Percentiles rank a stretch among this genome's conserved stretches.
These are phyloP conservation scores for Caenorhabditis panamensis DNA, from an alignment of 2,888 invertebrate species.

Conservation along the genomic window DNA sequence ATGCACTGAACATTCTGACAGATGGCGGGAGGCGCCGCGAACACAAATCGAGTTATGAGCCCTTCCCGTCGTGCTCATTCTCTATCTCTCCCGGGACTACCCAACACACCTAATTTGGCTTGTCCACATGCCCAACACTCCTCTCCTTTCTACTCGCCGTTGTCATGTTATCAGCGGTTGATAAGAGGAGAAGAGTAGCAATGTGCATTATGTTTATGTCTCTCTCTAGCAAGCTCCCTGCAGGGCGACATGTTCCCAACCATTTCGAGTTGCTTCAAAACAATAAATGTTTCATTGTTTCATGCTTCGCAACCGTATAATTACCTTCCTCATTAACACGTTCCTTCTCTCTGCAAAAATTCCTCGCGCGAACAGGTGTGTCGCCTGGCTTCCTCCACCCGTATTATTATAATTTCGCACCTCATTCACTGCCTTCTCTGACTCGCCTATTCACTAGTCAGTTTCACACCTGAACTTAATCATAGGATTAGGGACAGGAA, in stretches of 20 bases:
- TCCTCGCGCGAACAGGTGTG: slow-evolving; percentile 32
- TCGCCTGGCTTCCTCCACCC: slow-evolving; percentile 25
- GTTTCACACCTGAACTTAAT: slow-evolving; percentile 60
- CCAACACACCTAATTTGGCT: slow-evolving; percentile 50
- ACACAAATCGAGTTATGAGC: slow-evolving; percentile 55
- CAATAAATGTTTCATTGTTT: slow-evolving; percentile 53
- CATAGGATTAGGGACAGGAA: slow-evolving; percentile 42
- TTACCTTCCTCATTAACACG: slow-evolving; percentile 46
- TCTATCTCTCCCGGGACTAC: slow-evolving; percentile 26
- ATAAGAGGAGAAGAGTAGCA: neutral
- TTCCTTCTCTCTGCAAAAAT: slow-evolving; percentile 21
- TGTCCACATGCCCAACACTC: slow-evolving; percentile 23
- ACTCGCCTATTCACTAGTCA: slow-evolving; percentile 26
- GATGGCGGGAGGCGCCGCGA: slow-evolving; percentile 45
- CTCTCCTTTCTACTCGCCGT: slow-evolving; percentile 13
- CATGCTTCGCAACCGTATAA: slow-evolving; percentile 42
- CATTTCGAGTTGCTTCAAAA: slow-evolving; percentile 21
- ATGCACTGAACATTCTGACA: slow-evolving; percentile 57
- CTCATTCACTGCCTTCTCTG: slow-evolving; percentile 40
- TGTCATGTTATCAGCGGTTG: slow-evolving; percentile 14
- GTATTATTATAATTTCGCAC: slow-evolving; percentile 61
- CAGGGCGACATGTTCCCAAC: too few relatives aligned
- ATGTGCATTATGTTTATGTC: neutral
- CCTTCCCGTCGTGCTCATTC: slow-evolving; percentile 21
- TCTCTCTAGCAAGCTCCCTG: too few relatives aligned